Evolutionary conservation across 2,113 vertebrate genomes (phyloP).

Genomic region (Callocephalon fimbriatum): DNA sequence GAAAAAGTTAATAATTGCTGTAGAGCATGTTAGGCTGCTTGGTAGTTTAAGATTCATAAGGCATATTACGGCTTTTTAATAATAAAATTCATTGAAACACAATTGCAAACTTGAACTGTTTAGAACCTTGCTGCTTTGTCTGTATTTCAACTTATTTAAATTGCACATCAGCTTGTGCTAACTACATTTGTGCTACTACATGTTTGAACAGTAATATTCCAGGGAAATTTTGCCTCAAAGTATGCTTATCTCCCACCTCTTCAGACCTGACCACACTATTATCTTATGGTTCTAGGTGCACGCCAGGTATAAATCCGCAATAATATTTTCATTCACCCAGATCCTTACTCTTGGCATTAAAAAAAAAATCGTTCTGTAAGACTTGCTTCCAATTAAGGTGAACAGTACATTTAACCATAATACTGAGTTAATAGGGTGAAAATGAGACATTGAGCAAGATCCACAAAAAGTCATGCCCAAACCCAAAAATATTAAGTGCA

Average conservation of each 20-base stretch:
- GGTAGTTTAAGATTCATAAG: not conserved
- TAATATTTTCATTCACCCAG: not conserved
- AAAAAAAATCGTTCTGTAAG: not conserved
- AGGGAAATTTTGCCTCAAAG: not conserved
- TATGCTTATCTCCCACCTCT: not conserved
- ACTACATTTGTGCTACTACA: not conserved
- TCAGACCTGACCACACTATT: not conserved
- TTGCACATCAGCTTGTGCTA: not conserved
- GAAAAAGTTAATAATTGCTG: not conserved
- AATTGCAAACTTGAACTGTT: not conserved
- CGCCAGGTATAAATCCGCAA: not conserved
- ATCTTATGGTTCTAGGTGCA: not conserved
- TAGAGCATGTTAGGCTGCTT: not conserved
- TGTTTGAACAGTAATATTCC: not conserved
- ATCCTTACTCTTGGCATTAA: not conserved
- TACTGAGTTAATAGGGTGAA: not conserved
- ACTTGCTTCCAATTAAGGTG: not conserved
- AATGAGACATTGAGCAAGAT: not conserved
- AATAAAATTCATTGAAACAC: not conserved
- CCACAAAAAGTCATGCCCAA: not conserved
- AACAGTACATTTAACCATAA: not conserved
- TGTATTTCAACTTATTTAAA: not conserved
- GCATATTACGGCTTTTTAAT: not conserved
- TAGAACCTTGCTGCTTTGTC: not conserved
- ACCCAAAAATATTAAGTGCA: fast-evolving